Conservation (phyloP, 2,797 vertebrate genomes). For the Austrolebias charrua region DNA sequence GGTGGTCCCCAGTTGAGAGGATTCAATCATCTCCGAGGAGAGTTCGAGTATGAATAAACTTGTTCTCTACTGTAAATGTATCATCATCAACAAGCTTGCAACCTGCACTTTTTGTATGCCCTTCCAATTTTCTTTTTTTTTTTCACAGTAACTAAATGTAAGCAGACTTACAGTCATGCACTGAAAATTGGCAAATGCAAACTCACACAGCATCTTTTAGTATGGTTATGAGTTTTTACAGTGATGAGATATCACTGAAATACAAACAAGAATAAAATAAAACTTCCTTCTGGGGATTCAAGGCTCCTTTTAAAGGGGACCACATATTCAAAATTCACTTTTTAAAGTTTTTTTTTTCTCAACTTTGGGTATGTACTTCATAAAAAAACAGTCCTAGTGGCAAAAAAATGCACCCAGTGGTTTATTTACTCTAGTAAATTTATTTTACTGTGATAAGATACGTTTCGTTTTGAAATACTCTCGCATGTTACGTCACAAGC, state of each 20-base stretch:
- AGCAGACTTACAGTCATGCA: conserved; percentile 1
- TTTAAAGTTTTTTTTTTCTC: too few species aligned
- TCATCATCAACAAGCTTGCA: conserved; percentile 11
- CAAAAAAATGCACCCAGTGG: too few species aligned
- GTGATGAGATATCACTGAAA: conserved; percentile 32
- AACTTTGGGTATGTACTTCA: too few species aligned
- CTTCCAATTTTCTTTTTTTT: conserved; percentile 5
- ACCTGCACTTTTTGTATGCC: conserved; percentile 5
- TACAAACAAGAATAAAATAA: conserved; percentile 9
- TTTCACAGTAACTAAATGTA: conserved; percentile 5
- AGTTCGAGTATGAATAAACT: conserved; percentile 21
- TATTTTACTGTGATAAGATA: too few species aligned
- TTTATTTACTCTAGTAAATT: too few species aligned
- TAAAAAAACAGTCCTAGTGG: too few species aligned
- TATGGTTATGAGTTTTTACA: conserved; percentile 46
- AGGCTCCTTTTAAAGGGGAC: too few species aligned
- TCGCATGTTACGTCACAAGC: too few species aligned
- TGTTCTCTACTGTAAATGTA: conserved; percentile 21
- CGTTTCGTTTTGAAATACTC: too few species aligned
- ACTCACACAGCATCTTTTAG: conserved; percentile 45
- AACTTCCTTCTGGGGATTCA: conserved; percentile 25
- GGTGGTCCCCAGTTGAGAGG: conserved; percentile 18
- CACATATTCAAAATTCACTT: too few species aligned
- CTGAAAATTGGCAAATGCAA: conserved; percentile 12
- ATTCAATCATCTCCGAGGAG: conserved; percentile 43